Conservation (phyloP, 2,888 invertebrate genomes). For the Imbricaverruca yamaguchii region DNA sequence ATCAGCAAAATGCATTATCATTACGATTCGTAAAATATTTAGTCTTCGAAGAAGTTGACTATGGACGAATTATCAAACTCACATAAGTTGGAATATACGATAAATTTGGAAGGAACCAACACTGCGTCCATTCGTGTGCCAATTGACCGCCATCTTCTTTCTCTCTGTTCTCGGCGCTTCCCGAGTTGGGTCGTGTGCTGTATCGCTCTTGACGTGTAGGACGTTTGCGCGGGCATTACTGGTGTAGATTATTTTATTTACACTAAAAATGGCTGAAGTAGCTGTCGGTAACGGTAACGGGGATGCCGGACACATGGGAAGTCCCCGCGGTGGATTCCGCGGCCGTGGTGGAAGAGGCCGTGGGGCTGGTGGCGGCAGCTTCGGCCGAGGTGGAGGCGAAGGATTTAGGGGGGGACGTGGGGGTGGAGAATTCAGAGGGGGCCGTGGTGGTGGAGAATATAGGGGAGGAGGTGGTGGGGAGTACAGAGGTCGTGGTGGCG, state of each 20-base stretch:
- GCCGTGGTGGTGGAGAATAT: background rate
- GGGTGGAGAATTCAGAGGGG: background rate
- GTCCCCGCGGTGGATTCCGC: background rate
- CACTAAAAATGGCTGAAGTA: background rate
- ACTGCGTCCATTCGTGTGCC: background rate
- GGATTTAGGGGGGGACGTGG: background rate
- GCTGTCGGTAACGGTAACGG: background rate
- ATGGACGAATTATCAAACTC: no score
- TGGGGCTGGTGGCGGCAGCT: background rate
- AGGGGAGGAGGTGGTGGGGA: background rate
- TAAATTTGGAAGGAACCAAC: background rate
- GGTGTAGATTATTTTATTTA: background rate
- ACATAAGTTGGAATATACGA: no score
- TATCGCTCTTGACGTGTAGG: background rate
- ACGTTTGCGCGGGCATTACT: background rate
- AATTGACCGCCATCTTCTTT: background rate
- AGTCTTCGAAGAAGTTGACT: no score
- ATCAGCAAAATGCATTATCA: no score
- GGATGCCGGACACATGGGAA: background rate
- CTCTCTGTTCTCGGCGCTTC: background rate
- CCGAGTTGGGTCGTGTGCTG: background rate
- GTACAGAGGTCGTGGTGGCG: constrained; percentile 1
- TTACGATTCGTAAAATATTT: no score
- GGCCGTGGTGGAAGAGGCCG: background rate
- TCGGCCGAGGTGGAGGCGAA: background rate